These are phyloP conservation scores for Yponomeuta cagnagella DNA, from an alignment of 2,888 invertebrate genomes.

Conservation along the genomic window DNA sequence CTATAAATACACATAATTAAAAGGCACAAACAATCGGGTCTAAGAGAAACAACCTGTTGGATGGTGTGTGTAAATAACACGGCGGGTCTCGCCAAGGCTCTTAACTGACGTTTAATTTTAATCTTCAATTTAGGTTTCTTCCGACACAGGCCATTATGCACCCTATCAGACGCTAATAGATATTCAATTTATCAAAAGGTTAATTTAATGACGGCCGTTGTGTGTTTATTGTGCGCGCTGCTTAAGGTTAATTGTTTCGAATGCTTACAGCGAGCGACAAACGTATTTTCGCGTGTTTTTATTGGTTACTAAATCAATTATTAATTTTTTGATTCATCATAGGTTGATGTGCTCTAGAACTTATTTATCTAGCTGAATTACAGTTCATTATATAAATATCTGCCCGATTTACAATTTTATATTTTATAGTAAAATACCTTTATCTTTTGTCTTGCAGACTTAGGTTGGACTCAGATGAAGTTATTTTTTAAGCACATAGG, in stretches of 20 bases:
- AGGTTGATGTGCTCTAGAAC: too few relatives aligned
- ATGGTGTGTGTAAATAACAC: constrained; percentile 45
- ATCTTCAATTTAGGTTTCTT: constrained; percentile 57
- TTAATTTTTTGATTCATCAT: too few relatives aligned
- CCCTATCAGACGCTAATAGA: constrained; percentile 9
- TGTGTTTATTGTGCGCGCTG: background rate
- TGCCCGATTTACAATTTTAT: too few relatives aligned
- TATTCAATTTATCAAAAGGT: constrained; percentile 11
- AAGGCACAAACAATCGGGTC: constrained; percentile 27
- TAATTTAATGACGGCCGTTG: background rate
- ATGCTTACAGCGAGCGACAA: background rate
- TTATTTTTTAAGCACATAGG: too few relatives aligned
- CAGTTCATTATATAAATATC: too few relatives aligned
- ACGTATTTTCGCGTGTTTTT: background rate
- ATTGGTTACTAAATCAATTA: too few relatives aligned
- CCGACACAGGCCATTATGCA: constrained; percentile 10
- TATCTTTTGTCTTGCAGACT: too few relatives aligned
- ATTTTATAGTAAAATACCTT: too few relatives aligned
- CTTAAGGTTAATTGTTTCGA: background rate
- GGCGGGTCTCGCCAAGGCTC: constrained; percentile 37
- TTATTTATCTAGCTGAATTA: too few relatives aligned
- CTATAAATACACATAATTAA: background rate
- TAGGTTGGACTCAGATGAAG: too few relatives aligned
- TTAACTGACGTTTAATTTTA: constrained; percentile 68
- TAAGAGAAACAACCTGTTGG: constrained; percentile 47